A percentile compares a stretch with the other conserved stretches of the same genome.
phyloP scores from a whole-genome alignment of 2,113 vertebrate genomes.

The Solea solea region DNA sequence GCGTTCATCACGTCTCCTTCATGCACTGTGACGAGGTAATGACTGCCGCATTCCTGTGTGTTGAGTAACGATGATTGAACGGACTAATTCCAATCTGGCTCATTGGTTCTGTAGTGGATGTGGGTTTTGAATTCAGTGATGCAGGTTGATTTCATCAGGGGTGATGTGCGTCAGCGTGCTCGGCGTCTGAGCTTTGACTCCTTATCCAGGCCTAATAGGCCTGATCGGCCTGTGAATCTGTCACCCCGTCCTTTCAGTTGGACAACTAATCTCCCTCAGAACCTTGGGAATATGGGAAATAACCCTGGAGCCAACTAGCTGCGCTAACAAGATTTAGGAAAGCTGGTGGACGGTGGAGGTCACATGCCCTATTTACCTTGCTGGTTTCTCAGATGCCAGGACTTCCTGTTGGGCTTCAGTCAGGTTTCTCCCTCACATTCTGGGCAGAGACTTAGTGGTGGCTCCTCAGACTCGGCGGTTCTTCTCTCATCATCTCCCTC shows the following conservation, averaged over 20 bases:
- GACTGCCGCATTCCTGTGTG: slow-evolving; percentile 31
- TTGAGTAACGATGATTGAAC: slow-evolving; percentile 13
- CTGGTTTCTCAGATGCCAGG: slow-evolving; percentile 72
- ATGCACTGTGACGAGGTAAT: slow-evolving; percentile 1
- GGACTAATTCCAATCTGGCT: slow-evolving; percentile 32
- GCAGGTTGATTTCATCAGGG: slow-evolving; percentile 78
- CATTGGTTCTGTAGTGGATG: slow-evolving; percentile 37
- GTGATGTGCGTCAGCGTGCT: slow-evolving; percentile 62
- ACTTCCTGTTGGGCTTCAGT: slow-evolving; percentile 59
- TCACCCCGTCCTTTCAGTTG: slow-evolving; percentile 72
- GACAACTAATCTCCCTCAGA: slow-evolving; percentile 76
- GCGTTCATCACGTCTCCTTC: background rate
- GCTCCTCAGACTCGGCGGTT: slow-evolving; percentile 4
- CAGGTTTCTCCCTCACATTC: slow-evolving; percentile 47
- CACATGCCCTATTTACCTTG: slow-evolving; percentile 78
- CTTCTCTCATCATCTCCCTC: slow-evolving; percentile 8
- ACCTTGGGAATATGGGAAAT: slow-evolving; percentile 80
- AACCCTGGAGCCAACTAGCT: slow-evolving; percentile 71
- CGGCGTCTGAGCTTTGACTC: slow-evolving; percentile 60
- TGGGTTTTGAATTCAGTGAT: slow-evolving; percentile 63
- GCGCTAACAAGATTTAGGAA: slow-evolving; percentile 81
- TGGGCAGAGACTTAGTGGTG: background rate
- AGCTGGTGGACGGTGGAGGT: slow-evolving; percentile 78
- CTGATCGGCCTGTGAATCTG: slow-evolving; percentile 84
- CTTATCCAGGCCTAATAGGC: slow-evolving; percentile 80